These are phyloP conservation scores for Philypnodon macrostomus DNA, from an alignment of 2,797 vertebrate genomes.

Conservation along the genomic window DNA sequence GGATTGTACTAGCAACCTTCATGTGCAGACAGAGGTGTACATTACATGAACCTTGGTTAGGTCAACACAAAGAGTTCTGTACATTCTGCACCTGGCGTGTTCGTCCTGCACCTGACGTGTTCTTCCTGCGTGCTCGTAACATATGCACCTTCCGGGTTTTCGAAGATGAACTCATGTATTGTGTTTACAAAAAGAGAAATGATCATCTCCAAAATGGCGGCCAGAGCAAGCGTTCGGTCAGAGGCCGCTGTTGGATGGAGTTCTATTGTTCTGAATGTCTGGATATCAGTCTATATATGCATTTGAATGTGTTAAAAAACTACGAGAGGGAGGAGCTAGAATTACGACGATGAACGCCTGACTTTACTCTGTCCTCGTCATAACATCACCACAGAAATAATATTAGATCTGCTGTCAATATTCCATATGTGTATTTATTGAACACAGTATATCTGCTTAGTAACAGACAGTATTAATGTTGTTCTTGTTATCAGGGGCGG, in stretches of 20 bases:
- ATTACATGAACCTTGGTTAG: too few relatives aligned
- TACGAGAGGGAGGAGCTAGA: constrained; percentile 2
- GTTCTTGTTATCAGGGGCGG: too few relatives aligned
- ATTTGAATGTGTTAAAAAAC: constrained; percentile 24
- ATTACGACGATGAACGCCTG: constrained; percentile 23
- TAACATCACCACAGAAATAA: too few relatives aligned
- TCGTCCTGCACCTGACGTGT: constrained; percentile 51
- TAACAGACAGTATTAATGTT: too few relatives aligned
- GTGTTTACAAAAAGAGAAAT: constrained; percentile 46
- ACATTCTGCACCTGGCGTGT: too few relatives aligned
- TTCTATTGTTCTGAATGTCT: constrained; percentile 42
- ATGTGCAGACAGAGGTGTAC: too few relatives aligned
- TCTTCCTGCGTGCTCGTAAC: constrained; percentile 70
- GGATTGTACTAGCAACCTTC: too few relatives aligned
- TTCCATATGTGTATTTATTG: too few relatives aligned
- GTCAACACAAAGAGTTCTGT: too few relatives aligned
- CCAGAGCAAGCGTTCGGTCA: constrained; percentile 38
- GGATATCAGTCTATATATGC: constrained; percentile 32
- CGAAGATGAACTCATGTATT: constrained; percentile 59
- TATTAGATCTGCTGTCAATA: too few relatives aligned
- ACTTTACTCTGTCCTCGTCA: constrained; percentile 48
- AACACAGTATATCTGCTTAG: too few relatives aligned
- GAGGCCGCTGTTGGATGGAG: constrained; percentile 32
- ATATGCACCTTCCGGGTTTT: constrained; percentile 52
- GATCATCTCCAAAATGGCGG: constrained; percentile 42